These are phyloP conservation scores for Chlorospingus semifuscus DNA, from an alignment of 2,797 vertebrate species.

Conservation along the genomic window DNA sequence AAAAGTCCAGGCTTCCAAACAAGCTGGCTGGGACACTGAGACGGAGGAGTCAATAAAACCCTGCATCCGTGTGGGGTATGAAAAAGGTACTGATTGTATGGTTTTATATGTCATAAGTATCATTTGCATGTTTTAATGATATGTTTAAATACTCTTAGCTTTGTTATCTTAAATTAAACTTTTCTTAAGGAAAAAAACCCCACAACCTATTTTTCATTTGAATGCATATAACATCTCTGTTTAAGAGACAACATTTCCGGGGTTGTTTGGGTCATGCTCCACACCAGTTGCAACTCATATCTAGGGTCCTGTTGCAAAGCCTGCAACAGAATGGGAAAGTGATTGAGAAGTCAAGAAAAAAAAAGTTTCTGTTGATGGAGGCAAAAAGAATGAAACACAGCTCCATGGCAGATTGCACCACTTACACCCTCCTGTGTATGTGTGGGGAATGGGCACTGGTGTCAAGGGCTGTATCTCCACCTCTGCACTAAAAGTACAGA, in stretches of 20 bases:
- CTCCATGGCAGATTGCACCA: background rate
- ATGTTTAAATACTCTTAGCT: background rate
- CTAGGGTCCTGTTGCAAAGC: background rate
- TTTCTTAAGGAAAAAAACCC: too few species aligned
- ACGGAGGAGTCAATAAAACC: constrained; percentile 55
- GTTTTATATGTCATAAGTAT: background rate
- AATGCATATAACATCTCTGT: background rate
- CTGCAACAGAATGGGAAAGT: background rate
- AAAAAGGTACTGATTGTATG: constrained; percentile 68
- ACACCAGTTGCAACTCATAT: background rate
- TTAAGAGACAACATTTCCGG: background rate
- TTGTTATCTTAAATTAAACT: background rate
- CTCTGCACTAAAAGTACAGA: rapidly evolving
- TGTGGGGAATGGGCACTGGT: background rate
- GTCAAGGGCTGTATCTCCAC: background rate
- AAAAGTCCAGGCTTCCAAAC: constrained; percentile 64
- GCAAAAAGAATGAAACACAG: background rate
- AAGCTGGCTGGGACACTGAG: constrained; percentile 68
- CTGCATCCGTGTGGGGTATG: constrained; percentile 50
- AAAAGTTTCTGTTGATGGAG: background rate
- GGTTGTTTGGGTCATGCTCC: background rate
- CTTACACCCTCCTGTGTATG: background rate
- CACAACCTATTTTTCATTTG: background rate
- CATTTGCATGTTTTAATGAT: background rate
- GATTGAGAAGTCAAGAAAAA: background rate